phyloP scores from a whole-genome alignment of 1,140 invertebrate genomes.

The Acyrthosiphon pisum region DNA sequence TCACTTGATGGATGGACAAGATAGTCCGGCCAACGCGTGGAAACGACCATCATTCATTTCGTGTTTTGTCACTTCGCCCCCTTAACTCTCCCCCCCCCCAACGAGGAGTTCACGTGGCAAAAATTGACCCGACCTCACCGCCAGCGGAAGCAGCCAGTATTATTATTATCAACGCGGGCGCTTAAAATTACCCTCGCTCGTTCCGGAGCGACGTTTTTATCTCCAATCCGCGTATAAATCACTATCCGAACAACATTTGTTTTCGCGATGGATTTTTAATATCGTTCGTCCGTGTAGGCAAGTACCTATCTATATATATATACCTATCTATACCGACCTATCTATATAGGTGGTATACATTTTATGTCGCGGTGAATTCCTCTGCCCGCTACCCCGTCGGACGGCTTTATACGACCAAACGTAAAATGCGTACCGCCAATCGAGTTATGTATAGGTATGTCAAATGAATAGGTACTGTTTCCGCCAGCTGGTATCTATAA shows the following conservation, averaged over 20 bases:
- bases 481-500: not conserved
- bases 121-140: not conserved
- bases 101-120: not conserved
- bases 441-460: not conserved
- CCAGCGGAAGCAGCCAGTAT: not conserved
- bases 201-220: constrained; percentile 9
- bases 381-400: not conserved
- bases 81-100: not conserved
- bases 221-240: constrained; percentile 11
- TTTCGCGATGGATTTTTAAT: not conserved
- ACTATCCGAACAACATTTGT: constrained; percentile 22
- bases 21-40: not conserved
- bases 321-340: no score
- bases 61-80: not conserved
- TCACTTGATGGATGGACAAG: constrained; percentile 30
- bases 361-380: not conserved
- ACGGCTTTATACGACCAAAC: not conserved
- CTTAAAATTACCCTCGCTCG: not conserved
- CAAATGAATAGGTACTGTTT: not conserved
- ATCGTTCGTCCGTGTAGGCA: not conserved
- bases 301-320: not conserved
- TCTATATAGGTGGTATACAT: not conserved
- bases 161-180: not conserved
- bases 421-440: not conserved
- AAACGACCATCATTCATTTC: constrained; percentile 34